A percentile compares a stretch with the other conserved stretches of the same genome.
Conservation (phyloP, 1,140 invertebrate genomes). For the Sarcophaga peregrina region DNA sequence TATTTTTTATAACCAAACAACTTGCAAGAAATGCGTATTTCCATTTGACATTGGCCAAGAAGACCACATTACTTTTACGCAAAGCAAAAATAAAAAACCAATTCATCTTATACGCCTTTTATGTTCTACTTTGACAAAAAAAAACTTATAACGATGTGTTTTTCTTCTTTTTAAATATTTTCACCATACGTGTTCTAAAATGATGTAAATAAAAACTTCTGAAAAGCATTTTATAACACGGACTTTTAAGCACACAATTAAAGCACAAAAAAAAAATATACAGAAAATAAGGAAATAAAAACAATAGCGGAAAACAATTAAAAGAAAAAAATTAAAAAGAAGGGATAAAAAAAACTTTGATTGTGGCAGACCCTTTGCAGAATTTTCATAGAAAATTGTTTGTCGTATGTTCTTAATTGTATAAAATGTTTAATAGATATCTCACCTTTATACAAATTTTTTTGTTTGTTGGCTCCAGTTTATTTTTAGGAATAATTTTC, state of each 20-base stretch:
- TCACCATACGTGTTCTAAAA: no score
- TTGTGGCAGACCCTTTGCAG: constrained; percentile 5
- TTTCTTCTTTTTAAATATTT: no score
- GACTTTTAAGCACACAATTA: neutral
- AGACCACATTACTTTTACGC: neutral
- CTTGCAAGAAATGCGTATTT: neutral
- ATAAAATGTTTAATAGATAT: neutral
- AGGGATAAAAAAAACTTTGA: no score
- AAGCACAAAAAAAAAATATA: neutral
- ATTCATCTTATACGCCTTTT: neutral
- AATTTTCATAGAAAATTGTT: neutral
- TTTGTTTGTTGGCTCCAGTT: neutral
- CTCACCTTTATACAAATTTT: neutral
- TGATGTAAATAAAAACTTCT: neutral
- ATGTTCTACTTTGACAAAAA: neutral
- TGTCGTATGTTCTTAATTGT: neutral
- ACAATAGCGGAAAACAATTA: neutral
- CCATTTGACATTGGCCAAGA: neutral
- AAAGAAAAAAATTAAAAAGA: neutral
- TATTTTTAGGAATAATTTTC: neutral
- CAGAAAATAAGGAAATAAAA: constrained; percentile 22
- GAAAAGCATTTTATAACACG: neutral
- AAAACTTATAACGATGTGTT: neutral
- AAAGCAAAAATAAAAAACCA: neutral
- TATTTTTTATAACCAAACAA: neutral